These are phyloP conservation scores for Morpho deidamia DNA, from an alignment of 2,888 invertebrate species.

Conservation along the genomic window DNA sequence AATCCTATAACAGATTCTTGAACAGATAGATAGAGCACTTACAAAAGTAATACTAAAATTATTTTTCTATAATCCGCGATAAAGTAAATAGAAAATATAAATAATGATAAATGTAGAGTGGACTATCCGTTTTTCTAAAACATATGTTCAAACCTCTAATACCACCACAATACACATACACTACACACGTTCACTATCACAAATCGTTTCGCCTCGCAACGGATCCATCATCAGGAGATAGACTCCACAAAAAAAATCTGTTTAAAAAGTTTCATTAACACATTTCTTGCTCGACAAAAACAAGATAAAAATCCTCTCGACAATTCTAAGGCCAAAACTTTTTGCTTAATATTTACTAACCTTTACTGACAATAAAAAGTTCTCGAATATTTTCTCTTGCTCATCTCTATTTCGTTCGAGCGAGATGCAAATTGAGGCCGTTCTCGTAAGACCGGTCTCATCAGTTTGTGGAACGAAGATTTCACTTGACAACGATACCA, in stretches of 20 bases:
- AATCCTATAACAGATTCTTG: slow-evolving; percentile 10
- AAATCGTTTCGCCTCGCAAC: too few relatives aligned
- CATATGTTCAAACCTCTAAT: too few relatives aligned
- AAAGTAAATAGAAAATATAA: too few relatives aligned
- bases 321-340: background rate
- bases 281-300: background rate
- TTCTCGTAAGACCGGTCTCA: slow-evolving; percentile 44
- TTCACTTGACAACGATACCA: slow-evolving; percentile 49
- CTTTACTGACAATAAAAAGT: background rate
- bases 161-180: too few relatives aligned
- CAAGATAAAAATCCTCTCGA: slow-evolving; percentile 3
- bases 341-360: slow-evolving; percentile 3
- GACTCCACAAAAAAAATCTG: too few relatives aligned
- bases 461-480: slow-evolving; percentile 53
- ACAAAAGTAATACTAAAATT: too few relatives aligned
- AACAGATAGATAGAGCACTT: background rate
- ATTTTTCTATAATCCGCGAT: too few relatives aligned
- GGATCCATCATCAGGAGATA: too few relatives aligned
- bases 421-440: slow-evolving; percentile 10
- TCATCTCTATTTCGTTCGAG: slow-evolving; percentile 6
- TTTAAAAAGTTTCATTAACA: background rate
- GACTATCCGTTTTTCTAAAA: too few relatives aligned
- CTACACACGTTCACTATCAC: too few relatives aligned
- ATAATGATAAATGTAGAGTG: too few relatives aligned
- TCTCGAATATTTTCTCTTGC: background rate